Evolutionary conservation across 2,888 invertebrate genomes (phyloP).

Genomic region (Ichneumoninae sp.): DNA sequence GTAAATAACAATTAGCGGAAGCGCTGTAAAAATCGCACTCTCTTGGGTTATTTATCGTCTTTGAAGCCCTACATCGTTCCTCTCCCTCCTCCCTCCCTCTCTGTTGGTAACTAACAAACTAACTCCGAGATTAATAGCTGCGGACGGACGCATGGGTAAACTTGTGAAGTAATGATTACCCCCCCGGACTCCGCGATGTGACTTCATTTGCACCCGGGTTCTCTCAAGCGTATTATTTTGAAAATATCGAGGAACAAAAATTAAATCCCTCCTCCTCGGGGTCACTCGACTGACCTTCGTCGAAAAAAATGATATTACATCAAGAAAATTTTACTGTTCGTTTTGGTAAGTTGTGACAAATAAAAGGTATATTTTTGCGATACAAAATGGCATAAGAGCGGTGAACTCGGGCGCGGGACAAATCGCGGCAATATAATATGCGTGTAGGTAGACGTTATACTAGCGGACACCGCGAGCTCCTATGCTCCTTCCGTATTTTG

Average conservation of each 20-base stretch:
- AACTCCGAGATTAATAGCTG: slow-evolving; percentile 79
- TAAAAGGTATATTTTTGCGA: neutral
- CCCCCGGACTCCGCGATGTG: slow-evolving; percentile 66
- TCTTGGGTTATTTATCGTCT: slow-evolving; percentile 73
- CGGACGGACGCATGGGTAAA: slow-evolving; percentile 73
- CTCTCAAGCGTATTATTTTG: slow-evolving; percentile 29
- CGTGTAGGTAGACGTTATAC: slow-evolving; percentile 6
- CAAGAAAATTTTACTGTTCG: slow-evolving; percentile 12
- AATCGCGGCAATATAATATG: slow-evolving; percentile 38
- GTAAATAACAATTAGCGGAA: slow-evolving; percentile 81
- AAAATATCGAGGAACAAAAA: slow-evolving; percentile 30
- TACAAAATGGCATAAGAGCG: slow-evolving; percentile 8
- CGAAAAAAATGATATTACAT: slow-evolving; percentile 7
- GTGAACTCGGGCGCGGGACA: slow-evolving; percentile 4
- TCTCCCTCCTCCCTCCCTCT: slow-evolving; percentile 37
- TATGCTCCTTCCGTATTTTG: slow-evolving; percentile 79
- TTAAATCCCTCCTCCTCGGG: neutral
- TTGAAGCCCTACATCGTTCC: slow-evolving; percentile 25
- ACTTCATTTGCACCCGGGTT: slow-evolving; percentile 72
- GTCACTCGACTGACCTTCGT: slow-evolving; percentile 30
- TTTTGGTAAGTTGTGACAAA: slow-evolving; percentile 16
- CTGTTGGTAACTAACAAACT: slow-evolving; percentile 75
- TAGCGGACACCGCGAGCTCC: neutral
- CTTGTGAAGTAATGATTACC: slow-evolving; percentile 76
- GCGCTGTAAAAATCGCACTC: slow-evolving; percentile 74